phyloP scores from a whole-genome alignment of 2,888 invertebrate species.

The Tetropium fuscum region DNA sequence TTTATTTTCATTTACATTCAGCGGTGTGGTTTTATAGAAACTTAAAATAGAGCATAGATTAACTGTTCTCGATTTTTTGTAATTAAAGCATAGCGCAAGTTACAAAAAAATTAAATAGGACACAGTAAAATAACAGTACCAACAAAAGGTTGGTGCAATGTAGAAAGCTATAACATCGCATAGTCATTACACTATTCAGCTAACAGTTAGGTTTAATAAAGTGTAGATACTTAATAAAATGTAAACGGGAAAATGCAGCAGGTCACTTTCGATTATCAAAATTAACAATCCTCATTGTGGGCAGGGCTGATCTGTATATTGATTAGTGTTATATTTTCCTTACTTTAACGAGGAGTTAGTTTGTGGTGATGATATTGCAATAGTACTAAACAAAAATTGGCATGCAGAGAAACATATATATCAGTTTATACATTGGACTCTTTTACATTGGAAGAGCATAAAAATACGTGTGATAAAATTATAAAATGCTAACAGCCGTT shows the following conservation, averaged over 20 bases:
- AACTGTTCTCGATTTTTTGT: constrained; percentile 20
- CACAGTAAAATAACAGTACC: constrained; percentile 20
- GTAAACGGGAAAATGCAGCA: not conserved
- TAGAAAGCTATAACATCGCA: not conserved
- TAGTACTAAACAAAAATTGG: no score
- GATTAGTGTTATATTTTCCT: no score
- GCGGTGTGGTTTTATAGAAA: constrained; percentile 15
- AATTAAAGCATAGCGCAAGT: constrained; percentile 13
- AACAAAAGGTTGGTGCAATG: constrained; percentile 18
- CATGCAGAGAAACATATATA: no score
- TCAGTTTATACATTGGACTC: no score
- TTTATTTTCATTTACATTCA: constrained; percentile 7
- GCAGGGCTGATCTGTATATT: no score
- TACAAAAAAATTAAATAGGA: constrained; percentile 20
- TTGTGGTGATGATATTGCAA: no score
- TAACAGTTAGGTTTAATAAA: constrained; percentile 2
- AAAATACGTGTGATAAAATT: no score
- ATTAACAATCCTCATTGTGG: no score
- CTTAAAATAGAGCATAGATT: constrained; percentile 11
- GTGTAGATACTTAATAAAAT: not conserved
- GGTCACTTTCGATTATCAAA: not conserved
- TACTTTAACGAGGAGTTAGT: no score
- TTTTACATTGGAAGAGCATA: no score
- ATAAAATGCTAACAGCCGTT: no score
- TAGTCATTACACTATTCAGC: constrained; percentile 1